Evolutionary conservation across 2,888 invertebrate genomes (phyloP), one percentile per base, ranked within the genome.

Genomic region (Callimorpha dominula): DNA sequence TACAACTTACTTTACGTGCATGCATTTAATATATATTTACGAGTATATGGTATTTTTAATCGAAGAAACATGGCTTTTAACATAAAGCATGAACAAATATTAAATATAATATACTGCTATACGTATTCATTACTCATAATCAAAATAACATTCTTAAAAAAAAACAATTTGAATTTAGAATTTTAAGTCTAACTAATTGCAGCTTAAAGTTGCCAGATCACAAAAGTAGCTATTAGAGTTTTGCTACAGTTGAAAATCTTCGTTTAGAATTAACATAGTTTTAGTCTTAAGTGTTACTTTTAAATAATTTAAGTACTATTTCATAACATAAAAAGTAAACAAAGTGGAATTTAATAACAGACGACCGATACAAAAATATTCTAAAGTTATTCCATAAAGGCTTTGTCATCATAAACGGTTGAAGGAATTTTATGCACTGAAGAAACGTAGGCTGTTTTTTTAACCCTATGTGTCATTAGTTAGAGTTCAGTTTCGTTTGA

Each of bases 351-450:
- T 78, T 79, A 80, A 85, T 83, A 83, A 81, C 57, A 73, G 74
- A 62, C 74, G 70, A 73, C 62, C 68, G 62, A 74, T 63, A 78
- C 69, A 71, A 82, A 72, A 85, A 78, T 83, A 77, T 79, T 81
- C 75, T 72, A 67, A 70, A 81, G 77, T 79, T 83, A 79, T 84
- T 82, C 78, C 62, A 46, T 74, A 71, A 78, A 78, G 68, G 76
- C 71, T 78, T 84, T 80, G 78, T 85, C 76, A 81, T 85, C 76
- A 81, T 80, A 70, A 76, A 75, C 72, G 74, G 71, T 80, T 72
- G 69, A 65, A 76, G 64, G 72, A 79, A 79, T 76, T 77, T 77
- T 70, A 78, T 83, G 67, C 72, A 71, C 65, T 57, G 62, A 42
- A 78, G 76, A 78, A 70, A 77, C 68, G n/a, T 49, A 12, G 17